phyloP scores from a whole-genome alignment of 2,888 invertebrate species.

The Keiferia lycopersicella region DNA sequence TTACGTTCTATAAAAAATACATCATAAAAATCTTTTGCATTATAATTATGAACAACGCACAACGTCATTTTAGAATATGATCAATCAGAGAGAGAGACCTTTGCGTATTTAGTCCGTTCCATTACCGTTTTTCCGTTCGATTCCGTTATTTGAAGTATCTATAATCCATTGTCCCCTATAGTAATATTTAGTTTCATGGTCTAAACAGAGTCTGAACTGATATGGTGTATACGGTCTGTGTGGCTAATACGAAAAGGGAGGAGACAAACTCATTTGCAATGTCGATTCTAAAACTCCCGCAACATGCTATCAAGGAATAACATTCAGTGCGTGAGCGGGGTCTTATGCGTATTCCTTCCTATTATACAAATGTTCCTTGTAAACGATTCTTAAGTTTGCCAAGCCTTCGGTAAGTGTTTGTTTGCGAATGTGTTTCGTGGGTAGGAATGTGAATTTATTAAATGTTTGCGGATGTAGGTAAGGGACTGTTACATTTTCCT shows the following conservation, averaged over 20 bases:
- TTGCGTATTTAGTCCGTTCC: too few relatives aligned
- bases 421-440: slow-evolving; percentile 4
- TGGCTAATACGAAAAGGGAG: slow-evolving; percentile 10
- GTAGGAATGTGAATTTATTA: not conserved
- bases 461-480: not conserved
- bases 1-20: too few relatives aligned
- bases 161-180: too few relatives aligned
- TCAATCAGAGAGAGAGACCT: too few relatives aligned
- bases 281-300: slow-evolving; percentile 14
- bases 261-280: slow-evolving; percentile 17
- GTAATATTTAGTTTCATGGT: too few relatives aligned
- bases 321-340: not conserved
- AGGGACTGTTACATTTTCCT: too few relatives aligned
- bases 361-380: slow-evolving; percentile 5
- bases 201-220: not conserved
- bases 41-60: too few relatives aligned
- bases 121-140: too few relatives aligned
- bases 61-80: too few relatives aligned
- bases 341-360: slow-evolving; percentile 7
- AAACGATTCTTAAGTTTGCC: slow-evolving; percentile 5
- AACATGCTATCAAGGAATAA: slow-evolving; percentile 15
- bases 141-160: too few relatives aligned
- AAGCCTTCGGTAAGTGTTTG: not conserved
- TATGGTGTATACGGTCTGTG: too few relatives aligned
- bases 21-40: too few relatives aligned